Evolutionary conservation across 2,113 vertebrate genomes (phyloP), one percentile per base, ranked within the genome.

Genomic region (Hippocampus barbouri): DNA sequence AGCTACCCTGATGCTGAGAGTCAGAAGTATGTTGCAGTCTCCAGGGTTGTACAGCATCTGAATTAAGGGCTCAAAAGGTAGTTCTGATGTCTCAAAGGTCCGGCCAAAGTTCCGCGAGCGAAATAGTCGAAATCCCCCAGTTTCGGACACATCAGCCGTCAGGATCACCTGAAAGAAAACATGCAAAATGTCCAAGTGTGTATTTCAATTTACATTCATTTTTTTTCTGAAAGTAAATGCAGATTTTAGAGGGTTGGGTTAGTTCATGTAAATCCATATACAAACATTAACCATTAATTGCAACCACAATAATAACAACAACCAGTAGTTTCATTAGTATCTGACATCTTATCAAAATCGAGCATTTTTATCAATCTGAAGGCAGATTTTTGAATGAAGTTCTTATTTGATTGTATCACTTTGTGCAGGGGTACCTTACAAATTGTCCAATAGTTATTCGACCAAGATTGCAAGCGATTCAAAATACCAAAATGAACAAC

Each of bases 1-100:
- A 25, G 88, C 87, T 90, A 98, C 96, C 85, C 87, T 89, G 21
- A 87, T 85, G 82, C 95, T 95, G 83, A 97, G 91, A 1, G 92
- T 92, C 86, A 97, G 76, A 15, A 98, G 91, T 3, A 78, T 76
- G 60, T 92, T 87, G 4, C 92, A 75, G 76, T 94, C 90, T 34
- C 81, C 88, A 0, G 94, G 93, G 81, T 93, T 94, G 85, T 95
- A 98, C 77, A 92, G 86, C 86, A 96, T 93, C 83, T 96, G 95
- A 69, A 93, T 92, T 70, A 94, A 88, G 12, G 95, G 96, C 60
- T 94, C 93, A 64, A 98, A 98, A 11, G 94, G 94, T 69, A 98
- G 86, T 69, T 96, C 94, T 0, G 87, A 93, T 6, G 87, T 73
- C 6, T 82, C 51, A 68, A 98, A 98, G 51, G 87, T 92, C 81